phyloP scores from a whole-genome alignment of 2,888 invertebrate genomes.

The Ashinkailepas kermadecensis region DNA sequence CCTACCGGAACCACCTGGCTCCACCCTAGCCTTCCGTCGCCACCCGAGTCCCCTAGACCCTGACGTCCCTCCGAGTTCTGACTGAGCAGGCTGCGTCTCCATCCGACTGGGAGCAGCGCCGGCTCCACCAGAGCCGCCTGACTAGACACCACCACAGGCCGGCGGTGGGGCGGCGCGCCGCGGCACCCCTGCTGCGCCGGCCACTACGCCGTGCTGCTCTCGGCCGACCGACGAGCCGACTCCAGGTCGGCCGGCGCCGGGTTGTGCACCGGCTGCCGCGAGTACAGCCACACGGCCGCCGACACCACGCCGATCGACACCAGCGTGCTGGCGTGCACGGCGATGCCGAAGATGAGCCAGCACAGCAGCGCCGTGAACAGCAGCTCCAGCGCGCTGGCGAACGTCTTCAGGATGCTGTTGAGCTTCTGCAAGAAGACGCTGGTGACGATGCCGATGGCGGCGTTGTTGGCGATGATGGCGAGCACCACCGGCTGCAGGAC shows the following conservation, averaged over 20 bases:
- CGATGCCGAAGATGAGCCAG: slow-evolving; percentile 61
- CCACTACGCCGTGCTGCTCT: no score
- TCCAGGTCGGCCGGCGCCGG: not conserved
- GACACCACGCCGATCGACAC: slow-evolving; percentile 74
- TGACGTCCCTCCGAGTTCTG: no score
- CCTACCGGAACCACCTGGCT: no score
- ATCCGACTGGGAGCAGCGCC: no score
- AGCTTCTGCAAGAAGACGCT: slow-evolving; percentile 86
- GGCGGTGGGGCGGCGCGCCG: no score
- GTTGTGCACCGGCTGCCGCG: slow-evolving; percentile 70
- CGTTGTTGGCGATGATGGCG: slow-evolving; percentile 77
- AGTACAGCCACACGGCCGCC: slow-evolving; percentile 74
- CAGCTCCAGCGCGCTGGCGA: slow-evolving; percentile 86
- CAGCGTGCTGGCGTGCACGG: slow-evolving; percentile 71
- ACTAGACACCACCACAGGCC: no score
- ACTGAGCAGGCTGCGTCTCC: no score
- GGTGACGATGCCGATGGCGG: slow-evolving; percentile 84
- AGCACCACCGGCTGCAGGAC: slow-evolving; percentile 49
- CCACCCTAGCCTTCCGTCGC: no score
- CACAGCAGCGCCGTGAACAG: slow-evolving; percentile 83
- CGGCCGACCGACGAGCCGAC: no score
- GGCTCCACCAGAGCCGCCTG: no score
- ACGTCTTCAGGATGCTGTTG: slow-evolving; percentile 91
- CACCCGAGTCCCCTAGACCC: no score
- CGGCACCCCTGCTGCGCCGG: no score